A percentile compares a stretch with the other conserved stretches of the same genome.
Evolutionary conservation across 2,888 invertebrate genomes (phyloP).

Genomic region (Agrochola circellaris): DNA sequence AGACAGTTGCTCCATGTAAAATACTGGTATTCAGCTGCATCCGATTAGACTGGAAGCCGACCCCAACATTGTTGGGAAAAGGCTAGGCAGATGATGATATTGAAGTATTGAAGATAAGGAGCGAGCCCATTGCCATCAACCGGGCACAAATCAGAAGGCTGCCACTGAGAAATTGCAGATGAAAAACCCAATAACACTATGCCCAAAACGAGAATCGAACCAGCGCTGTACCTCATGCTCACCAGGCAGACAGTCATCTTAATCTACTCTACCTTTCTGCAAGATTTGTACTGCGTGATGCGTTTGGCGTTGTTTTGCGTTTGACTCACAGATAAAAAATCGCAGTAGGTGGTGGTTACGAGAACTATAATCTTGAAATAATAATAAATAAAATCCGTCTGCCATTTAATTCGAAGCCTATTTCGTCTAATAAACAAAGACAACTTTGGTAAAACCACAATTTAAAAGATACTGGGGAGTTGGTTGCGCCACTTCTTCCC

Average conservation of each 20-base stretch:
- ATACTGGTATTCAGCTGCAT: no score
- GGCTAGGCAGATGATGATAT: no score
- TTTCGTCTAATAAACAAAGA: not conserved
- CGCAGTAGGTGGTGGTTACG: not conserved
- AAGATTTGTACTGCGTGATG: not conserved
- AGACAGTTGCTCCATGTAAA: no score
- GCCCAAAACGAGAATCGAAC: not conserved
- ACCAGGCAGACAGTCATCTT: not conserved
- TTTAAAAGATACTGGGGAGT: no score
- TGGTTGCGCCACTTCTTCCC: not conserved
- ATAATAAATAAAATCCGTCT: not conserved
- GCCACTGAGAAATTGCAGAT: not conserved
- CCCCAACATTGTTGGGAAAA: no score
- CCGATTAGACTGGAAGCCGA: no score
- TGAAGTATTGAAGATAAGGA: no score
- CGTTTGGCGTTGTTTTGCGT: slow-evolving; percentile 21
- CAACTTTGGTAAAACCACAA: not conserved
- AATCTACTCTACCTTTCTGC: no score
- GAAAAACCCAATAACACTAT: not conserved
- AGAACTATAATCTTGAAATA: not conserved
- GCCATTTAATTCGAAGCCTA: not conserved
- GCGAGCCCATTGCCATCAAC: not conserved
- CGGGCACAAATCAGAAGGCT: no score
- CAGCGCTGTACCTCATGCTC: not conserved
- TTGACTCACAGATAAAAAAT: slow-evolving; percentile 22